Conservation (phyloP, 2,797 vertebrate species). For the Harpagifer antarcticus region DNA sequence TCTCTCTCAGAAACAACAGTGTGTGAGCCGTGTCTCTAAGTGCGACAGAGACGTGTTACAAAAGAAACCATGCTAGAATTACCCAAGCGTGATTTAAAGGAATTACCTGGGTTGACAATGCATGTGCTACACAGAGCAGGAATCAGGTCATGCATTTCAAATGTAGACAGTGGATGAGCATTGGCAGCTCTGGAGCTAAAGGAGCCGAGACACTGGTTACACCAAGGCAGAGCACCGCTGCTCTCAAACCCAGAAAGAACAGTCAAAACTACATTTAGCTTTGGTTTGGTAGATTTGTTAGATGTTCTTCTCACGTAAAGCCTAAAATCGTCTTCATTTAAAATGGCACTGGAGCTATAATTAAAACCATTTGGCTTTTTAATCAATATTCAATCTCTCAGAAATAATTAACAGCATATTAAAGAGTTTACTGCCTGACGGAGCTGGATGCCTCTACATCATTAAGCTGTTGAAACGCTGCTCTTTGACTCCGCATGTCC, state of each 20-base stretch:
- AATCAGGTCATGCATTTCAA: conserved; percentile 72
- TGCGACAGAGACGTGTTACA: conserved; percentile 34
- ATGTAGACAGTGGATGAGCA: conserved; percentile 55
- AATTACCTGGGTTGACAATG: conserved; percentile 66
- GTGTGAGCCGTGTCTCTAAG: conserved; percentile 27
- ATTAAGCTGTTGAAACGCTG: conserved; percentile 82
- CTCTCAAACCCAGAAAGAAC: conserved; percentile 34
- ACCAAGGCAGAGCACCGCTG: conserved; percentile 12
- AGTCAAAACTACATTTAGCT: conserved; percentile 41
- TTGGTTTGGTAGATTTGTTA: conserved; percentile 48
- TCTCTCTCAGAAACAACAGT: conserved; percentile 28
- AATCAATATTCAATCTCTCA: conserved; percentile 87
- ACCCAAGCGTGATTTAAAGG: conserved; percentile 60
- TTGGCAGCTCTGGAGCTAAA: conserved; percentile 43
- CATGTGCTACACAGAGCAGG: conserved; percentile 51
- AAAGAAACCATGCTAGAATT: conserved; percentile 46
- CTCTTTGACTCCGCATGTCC: conserved; percentile 80
- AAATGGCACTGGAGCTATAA: conserved; percentile 77
- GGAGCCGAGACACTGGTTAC: conserved; percentile 23
- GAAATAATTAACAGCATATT: conserved; percentile 88
- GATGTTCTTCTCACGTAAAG: conserved; percentile 67
- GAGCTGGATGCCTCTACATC: conserved; percentile 79
- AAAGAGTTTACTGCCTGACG: conserved; percentile 82
- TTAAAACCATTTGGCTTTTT: conserved; percentile 85
- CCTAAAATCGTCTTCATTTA: conserved; percentile 74